phyloP scores from a whole-genome alignment of 2,888 invertebrate genomes.

The Taenaris catops region DNA sequence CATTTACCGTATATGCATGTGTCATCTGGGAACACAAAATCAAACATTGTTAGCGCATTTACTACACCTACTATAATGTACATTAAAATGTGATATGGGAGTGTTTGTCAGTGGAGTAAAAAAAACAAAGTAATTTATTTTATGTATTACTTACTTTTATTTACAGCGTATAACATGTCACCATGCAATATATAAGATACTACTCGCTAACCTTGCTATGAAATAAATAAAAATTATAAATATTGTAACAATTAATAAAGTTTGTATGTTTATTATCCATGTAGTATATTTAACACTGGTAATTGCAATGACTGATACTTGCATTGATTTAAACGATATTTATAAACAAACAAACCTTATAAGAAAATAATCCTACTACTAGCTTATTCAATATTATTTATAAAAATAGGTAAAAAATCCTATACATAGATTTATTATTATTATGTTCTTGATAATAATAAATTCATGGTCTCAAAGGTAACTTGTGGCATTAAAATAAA shows the following conservation, averaged over 20 bases:
- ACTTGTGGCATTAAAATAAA: too few species aligned
- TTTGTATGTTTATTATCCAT: slow-evolving; percentile 5
- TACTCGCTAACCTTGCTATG: slow-evolving; percentile 16
- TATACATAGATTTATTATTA: too few species aligned
- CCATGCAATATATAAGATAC: slow-evolving; percentile 13
- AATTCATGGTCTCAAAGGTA: too few species aligned
- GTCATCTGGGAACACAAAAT: slow-evolving; percentile 45
- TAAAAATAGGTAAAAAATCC: too few species aligned
- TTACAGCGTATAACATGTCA: slow-evolving; percentile 16
- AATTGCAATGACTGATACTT: slow-evolving; percentile 1
- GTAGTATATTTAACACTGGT: background rate
- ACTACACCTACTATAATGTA: background rate
- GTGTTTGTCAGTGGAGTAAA: background rate
- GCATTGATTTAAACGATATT: background rate
- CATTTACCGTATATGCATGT: slow-evolving; percentile 37
- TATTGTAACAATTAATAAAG: slow-evolving; percentile 15
- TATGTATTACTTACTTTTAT: slow-evolving; percentile 16
- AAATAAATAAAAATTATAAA: slow-evolving; percentile 20
- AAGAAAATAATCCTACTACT: too few species aligned
- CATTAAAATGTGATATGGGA: background rate
- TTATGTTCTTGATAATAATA: too few species aligned
- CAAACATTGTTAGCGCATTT: background rate
- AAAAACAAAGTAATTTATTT: slow-evolving; percentile 10
- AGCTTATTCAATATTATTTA: too few species aligned
- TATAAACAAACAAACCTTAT: background rate